A percentile compares a stretch with the other conserved stretches of the same genome.
phyloP scores from a whole-genome alignment of 2,888 invertebrate species.

The Palloptera scutellata region DNA sequence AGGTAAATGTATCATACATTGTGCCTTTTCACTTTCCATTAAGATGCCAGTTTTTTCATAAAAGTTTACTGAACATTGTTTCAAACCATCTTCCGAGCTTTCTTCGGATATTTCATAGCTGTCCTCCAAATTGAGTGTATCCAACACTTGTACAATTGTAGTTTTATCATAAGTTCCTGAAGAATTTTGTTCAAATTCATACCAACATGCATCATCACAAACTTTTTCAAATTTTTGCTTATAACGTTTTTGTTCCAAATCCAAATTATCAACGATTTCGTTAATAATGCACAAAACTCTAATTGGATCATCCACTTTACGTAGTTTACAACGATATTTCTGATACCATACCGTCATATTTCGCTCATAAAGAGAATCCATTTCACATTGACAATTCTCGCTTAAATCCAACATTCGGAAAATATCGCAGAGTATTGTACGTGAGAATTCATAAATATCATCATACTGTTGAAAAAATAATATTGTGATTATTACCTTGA shows the following conservation, averaged over 20 bases:
- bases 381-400: constrained; percentile 40
- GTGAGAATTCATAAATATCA: constrained; percentile 42
- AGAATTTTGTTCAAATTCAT: constrained; percentile 17
- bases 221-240: constrained; percentile 32
- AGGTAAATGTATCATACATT: constrained; percentile 42
- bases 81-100: constrained; percentile 50
- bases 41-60: constrained; percentile 49
- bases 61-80: constrained; percentile 48
- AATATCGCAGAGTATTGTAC: constrained; percentile 51
- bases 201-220: constrained; percentile 5
- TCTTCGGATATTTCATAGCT: constrained; percentile 48
- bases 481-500: constrained; percentile 20
- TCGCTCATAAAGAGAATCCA: constrained; percentile 29
- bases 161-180: constrained; percentile 30
- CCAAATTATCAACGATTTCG: constrained; percentile 50
- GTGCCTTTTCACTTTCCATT: constrained; percentile 19
- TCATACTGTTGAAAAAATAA: constrained; percentile 38
- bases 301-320: constrained; percentile 34
- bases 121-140: constrained; percentile 48
- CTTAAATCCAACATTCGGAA: constrained; percentile 47
- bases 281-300: constrained; percentile 45
- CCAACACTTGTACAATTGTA: constrained; percentile 40
- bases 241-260: constrained; percentile 46
- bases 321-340: constrained; percentile 46
- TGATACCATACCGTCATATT: constrained; percentile 50